These are phyloP conservation scores for Parelbella ahira DNA, from an alignment of 2,888 invertebrate species.

Conservation along the genomic window DNA sequence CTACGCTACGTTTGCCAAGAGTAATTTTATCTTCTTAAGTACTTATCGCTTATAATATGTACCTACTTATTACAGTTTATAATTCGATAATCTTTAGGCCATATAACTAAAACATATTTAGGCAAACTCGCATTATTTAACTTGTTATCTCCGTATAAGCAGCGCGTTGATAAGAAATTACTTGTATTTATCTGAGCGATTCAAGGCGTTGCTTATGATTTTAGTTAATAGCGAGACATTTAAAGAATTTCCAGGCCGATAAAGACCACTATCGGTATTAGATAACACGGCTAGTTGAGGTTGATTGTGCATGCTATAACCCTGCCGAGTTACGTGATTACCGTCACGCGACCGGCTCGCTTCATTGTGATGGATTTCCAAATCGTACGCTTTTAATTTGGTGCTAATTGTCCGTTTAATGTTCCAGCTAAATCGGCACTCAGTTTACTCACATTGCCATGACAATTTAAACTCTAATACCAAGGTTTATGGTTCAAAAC, in stretches of 20 bases:
- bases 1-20: too few relatives aligned
- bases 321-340: constrained; percentile 49
- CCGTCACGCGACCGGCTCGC: constrained; percentile 50
- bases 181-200: constrained; percentile 1
- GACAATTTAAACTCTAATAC: too few relatives aligned
- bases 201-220: too few relatives aligned
- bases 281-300: constrained; percentile 51
- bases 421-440: constrained; percentile 30
- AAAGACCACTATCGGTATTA: constrained; percentile 34
- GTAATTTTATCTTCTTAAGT: too few relatives aligned
- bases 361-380: constrained; percentile 48
- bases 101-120: too few relatives aligned
- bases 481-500: too few relatives aligned
- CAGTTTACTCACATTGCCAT: too few relatives aligned
- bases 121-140: too few relatives aligned
- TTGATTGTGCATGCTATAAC: constrained; percentile 45
- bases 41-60: too few relatives aligned
- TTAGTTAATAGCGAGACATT: too few relatives aligned
- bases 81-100: too few relatives aligned
- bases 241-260: constrained; percentile 27
- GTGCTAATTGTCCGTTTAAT: constrained; percentile 42
- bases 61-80: too few relatives aligned
- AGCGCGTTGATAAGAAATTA: constrained; percentile 3
- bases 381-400: constrained; percentile 48
- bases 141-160: not conserved